Conservation (phyloP, 2,888 invertebrate genomes). For the Trachelus iudaicus region DNA sequence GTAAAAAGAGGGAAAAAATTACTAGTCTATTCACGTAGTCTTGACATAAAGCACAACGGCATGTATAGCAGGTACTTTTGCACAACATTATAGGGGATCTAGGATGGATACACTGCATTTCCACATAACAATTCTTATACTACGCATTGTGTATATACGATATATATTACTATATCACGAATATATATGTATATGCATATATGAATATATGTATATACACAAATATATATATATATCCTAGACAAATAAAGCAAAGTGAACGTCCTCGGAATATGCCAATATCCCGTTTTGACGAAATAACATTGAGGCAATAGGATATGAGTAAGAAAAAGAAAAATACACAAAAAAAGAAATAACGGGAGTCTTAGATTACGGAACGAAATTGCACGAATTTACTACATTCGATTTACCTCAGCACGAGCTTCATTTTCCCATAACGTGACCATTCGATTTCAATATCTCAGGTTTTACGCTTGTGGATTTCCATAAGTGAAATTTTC, state of each 20-base stretch:
- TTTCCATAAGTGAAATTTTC: neutral
- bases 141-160: neutral
- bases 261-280: neutral
- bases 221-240: neutral
- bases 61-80: neutral
- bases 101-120: neutral
- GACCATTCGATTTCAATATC: neutral
- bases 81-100: neutral
- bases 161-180: neutral
- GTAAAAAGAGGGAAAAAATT: conserved; percentile 50
- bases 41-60: conserved; percentile 33
- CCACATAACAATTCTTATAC: neutral
- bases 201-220: neutral
- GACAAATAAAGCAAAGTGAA: neutral
- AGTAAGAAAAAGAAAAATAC: neutral
- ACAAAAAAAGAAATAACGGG: neutral
- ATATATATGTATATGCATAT: neutral
- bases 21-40: conserved; percentile 50
- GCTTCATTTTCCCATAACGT: neutral
- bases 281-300: neutral
- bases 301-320: neutral
- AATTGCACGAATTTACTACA: neutral
- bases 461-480: neutral
- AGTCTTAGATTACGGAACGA: neutral
- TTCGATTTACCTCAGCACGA: neutral